Conservation (phyloP, 2,888 invertebrate species). For the Amphipyra tragopoginis region DNA sequence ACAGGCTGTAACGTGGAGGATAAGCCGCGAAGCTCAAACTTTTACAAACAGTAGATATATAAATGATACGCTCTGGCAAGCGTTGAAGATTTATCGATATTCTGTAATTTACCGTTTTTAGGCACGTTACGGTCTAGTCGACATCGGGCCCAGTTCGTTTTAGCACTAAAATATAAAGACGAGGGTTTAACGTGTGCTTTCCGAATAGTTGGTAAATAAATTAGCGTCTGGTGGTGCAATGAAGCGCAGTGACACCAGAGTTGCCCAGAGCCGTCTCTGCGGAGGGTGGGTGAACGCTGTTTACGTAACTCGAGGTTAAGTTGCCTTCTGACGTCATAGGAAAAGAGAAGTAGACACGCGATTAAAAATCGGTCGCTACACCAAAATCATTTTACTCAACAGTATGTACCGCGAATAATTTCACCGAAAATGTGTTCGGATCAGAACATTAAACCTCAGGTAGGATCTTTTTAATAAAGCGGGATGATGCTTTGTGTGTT, state of each 20-base stretch:
- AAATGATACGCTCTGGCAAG: constrained; percentile 50
- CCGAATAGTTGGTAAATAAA: constrained; percentile 40
- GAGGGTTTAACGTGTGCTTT: constrained; percentile 33
- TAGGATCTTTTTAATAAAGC: constrained; percentile 17
- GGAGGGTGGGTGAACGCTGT: constrained; percentile 32
- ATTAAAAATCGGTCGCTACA: constrained; percentile 3
- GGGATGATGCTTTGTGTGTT: not conserved
- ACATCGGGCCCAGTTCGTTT: constrained; percentile 9
- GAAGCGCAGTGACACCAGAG: constrained; percentile 41
- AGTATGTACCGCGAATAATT: constrained; percentile 7
- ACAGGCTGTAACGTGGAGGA: constrained; percentile 37
- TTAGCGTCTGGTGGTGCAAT: constrained; percentile 44
- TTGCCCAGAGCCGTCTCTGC: constrained; percentile 25
- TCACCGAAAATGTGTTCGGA: constrained; percentile 6
- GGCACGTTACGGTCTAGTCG: constrained; percentile 33
- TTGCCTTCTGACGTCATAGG: constrained; percentile 33
- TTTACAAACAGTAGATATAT: constrained; percentile 44
- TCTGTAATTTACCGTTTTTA: constrained; percentile 51
- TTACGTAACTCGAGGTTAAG: constrained; percentile 40
- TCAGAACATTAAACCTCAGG: constrained; percentile 4
- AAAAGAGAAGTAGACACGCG: constrained; percentile 8
- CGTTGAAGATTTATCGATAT: constrained; percentile 59
- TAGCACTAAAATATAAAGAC: constrained; percentile 42
- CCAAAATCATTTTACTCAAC: not conserved
- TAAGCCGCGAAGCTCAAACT: constrained; percentile 31